These are phyloP conservation scores for Collichthys lucidus DNA, from an alignment of 2,113 vertebrate species.

Conservation along the genomic window DNA sequence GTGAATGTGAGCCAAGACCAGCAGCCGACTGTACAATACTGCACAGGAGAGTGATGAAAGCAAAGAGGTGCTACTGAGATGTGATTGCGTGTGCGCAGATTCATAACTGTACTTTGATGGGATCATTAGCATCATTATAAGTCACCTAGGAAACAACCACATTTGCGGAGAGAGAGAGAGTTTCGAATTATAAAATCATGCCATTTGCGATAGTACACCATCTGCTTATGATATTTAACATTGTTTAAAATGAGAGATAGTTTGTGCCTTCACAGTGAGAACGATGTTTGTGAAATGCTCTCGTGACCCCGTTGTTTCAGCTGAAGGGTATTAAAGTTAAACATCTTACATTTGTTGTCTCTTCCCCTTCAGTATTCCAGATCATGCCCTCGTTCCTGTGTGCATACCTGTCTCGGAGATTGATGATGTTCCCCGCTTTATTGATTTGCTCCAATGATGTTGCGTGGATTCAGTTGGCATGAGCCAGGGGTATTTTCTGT, in stretches of 20 bases:
- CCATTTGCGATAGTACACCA: not conserved
- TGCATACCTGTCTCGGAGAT: conserved; percentile 43
- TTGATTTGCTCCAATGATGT: conserved; percentile 29
- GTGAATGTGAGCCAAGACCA: not conserved
- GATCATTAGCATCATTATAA: not conserved
- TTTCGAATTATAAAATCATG: not conserved
- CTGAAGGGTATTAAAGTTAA: not conserved
- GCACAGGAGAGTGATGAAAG: not conserved
- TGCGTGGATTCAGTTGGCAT: conserved; percentile 16
- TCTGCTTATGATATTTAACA: not conserved
- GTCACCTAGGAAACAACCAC: not conserved
- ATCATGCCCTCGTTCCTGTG: not conserved
- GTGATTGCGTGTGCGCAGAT: not conserved
- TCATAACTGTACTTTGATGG: not conserved
- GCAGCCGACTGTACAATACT: not conserved
- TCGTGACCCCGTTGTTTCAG: not conserved
- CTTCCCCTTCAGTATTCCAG: conserved; percentile 13
- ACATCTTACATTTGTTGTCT: not conserved
- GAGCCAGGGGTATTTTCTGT: not conserved
- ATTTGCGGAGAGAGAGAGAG: not conserved
- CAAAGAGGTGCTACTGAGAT: not conserved
- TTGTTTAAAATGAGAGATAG: not conserved
- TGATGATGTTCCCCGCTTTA: conserved; percentile 38
- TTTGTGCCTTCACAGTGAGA: not conserved
- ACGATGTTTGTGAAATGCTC: not conserved